Evolutionary conservation across 2,888 invertebrate species (phyloP), one percentile per base, ranked within the genome.

Genomic region (Andrena fulva): DNA sequence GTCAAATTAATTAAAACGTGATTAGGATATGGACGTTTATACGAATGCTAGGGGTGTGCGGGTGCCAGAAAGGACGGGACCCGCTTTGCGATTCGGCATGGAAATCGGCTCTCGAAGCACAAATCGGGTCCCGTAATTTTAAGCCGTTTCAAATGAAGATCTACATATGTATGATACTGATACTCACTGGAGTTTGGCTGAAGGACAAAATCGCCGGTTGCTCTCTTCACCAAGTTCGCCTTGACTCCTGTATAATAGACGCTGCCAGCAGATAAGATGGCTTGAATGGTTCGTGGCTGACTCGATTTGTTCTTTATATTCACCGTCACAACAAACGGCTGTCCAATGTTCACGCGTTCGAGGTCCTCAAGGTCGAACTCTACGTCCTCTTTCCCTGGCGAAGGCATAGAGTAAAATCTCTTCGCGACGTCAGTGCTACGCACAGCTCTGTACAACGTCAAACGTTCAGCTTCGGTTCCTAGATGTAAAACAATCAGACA

Each of bases 161-260:
- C 42, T 42, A 12, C 42, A 12, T 42, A 42, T 42, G 12, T 42
- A 12, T 52, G 12, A 42, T 42, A 73, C 95, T 52, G 12, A 42
- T 42, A 73, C 95, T 95, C 93, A 97, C 97, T 95, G 90, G 96
- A 95, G 59, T 95, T 94, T 7, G 97, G 96, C 79, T 95, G 95
- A 2, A 97, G 94, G 52, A 94, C 94, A 87, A 97, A 95, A 79
- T 96, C 95, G 6, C 96, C 96, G 73, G 96, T 95, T 0, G 96
- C 95, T 89, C 96, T 96, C 92, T 97, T 97, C 24, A 97, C 95
- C n/a, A 95, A 91, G 24, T 96, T 95, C 0, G 96, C 96, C 91
- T 95, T 96, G 10, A 97, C 96, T 5, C 97, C 98, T 31, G 96
- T 97, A 94, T 97, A 97, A 92, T 96, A 97, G 54, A 97, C 96